Evolutionary conservation across 2,113 vertebrate species (phyloP).

Genomic region (Serilophus lunatus): DNA sequence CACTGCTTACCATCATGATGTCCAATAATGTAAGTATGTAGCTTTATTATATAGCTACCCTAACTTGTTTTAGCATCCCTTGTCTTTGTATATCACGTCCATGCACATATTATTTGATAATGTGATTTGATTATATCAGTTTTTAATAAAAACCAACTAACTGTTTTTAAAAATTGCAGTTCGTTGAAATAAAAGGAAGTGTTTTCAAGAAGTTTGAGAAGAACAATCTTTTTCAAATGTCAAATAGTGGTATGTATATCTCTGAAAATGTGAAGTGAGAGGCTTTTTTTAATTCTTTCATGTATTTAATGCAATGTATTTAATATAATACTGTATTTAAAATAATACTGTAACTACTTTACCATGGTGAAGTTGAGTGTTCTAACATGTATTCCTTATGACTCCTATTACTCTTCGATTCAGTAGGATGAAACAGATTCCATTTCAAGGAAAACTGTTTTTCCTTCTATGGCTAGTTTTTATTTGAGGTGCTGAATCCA

Average conservation of each 20-base stretch:
- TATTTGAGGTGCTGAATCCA: background rate
- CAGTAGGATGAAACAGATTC: background rate
- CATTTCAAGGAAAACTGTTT: background rate
- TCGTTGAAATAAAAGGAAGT: conserved; percentile 99
- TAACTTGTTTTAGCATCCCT: background rate
- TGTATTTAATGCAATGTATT: background rate
- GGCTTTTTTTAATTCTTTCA: background rate
- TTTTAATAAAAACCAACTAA: background rate
- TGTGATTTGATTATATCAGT: background rate
- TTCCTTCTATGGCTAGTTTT: background rate
- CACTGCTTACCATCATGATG: conserved; percentile 99
- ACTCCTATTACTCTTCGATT: background rate
- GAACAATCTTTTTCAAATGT: conserved; percentile 99
- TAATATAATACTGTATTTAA: too few species aligned
- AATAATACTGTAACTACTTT: background rate
- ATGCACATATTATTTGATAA: background rate
- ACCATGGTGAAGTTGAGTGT: background rate
- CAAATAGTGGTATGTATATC: conserved; percentile 90
- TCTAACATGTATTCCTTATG: background rate
- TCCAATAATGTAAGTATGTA: conserved; percentile 92
- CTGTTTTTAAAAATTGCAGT: conserved; percentile 78
- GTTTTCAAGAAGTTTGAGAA: conserved; percentile 99
- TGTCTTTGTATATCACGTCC: background rate
- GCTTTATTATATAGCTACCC: background rate
- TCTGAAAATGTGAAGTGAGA: background rate